These are phyloP conservation scores for Thalassarche chlororhynchos DNA, from an alignment of 2,113 vertebrate species.

Conservation along the genomic window DNA sequence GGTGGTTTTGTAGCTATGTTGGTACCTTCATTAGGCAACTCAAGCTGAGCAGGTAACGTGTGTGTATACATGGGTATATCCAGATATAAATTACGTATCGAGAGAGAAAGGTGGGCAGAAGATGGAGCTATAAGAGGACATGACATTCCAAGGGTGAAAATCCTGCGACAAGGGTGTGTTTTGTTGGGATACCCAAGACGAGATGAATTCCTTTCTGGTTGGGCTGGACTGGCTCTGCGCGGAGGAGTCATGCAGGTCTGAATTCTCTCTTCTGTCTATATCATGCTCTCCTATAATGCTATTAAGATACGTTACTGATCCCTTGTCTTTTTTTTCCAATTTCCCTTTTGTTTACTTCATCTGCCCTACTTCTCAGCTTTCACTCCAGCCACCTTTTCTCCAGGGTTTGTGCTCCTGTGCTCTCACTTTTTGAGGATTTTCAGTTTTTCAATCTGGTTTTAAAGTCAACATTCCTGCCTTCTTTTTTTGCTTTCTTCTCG, in stretches of 20 bases:
- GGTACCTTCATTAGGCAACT: background rate
- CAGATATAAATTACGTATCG: background rate
- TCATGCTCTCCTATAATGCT: background rate
- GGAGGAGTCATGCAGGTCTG: background rate
- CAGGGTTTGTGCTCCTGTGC: background rate
- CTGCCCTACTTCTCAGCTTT: background rate
- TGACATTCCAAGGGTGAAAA: background rate
- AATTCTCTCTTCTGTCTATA: background rate
- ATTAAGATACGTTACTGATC: background rate
- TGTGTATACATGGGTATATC: background rate
- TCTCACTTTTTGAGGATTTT: background rate
- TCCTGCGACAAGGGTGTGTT: background rate
- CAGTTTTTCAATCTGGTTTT: background rate
- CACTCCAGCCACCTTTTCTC: background rate
- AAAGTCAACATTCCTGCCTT: background rate
- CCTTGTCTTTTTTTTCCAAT: background rate
- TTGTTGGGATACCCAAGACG: background rate
- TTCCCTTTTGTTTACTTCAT: background rate
- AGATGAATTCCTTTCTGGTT: background rate
- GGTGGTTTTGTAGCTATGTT: constrained; percentile 1
- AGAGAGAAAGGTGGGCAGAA: background rate
- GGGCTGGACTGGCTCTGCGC: background rate
- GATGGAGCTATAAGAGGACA: background rate
- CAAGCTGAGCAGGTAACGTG: background rate
- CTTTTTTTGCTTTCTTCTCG: background rate